Conservation (phyloP, 2,888 invertebrate genomes). For the Amaurobius ferox region DNA sequence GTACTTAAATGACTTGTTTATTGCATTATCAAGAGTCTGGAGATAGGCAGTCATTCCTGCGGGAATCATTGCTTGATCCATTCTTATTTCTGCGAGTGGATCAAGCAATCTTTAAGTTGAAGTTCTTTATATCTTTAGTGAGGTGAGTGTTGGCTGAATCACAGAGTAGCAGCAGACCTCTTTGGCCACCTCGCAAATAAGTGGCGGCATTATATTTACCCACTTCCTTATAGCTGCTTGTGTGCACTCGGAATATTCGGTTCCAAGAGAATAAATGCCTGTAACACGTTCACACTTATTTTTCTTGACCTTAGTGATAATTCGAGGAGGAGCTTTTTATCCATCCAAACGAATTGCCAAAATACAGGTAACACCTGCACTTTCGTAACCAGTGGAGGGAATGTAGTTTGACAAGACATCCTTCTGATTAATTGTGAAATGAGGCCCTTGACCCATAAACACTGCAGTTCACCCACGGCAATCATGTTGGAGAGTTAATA, state of each 20-base stretch:
- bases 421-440: constrained; percentile 7
- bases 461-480: constrained; percentile 27
- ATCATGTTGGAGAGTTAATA: constrained; percentile 12
- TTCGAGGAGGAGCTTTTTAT: constrained; percentile 14
- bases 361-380: constrained; percentile 25
- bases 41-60: constrained; percentile 24
- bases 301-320: too few species aligned
- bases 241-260: too few species aligned
- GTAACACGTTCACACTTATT: too few species aligned
- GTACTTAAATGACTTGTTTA: constrained; percentile 15
- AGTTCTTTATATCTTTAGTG: constrained; percentile 25
- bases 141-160: constrained; percentile 26
- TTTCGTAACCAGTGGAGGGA: constrained; percentile 41
- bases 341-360: constrained; percentile 30
- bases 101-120: too few species aligned
- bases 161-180: too few species aligned
- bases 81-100: constrained; percentile 15
- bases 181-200: constrained; percentile 21
- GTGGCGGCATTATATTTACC: constrained; percentile 13
- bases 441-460: constrained; percentile 33
- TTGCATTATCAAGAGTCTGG: constrained; percentile 13
- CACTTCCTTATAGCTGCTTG: too few species aligned
- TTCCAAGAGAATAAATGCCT: too few species aligned
- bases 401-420: constrained; percentile 34
- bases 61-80: constrained; percentile 35